Evolutionary conservation across 2,888 invertebrate species (phyloP).

Genomic region (Tiliacea aurago): DNA sequence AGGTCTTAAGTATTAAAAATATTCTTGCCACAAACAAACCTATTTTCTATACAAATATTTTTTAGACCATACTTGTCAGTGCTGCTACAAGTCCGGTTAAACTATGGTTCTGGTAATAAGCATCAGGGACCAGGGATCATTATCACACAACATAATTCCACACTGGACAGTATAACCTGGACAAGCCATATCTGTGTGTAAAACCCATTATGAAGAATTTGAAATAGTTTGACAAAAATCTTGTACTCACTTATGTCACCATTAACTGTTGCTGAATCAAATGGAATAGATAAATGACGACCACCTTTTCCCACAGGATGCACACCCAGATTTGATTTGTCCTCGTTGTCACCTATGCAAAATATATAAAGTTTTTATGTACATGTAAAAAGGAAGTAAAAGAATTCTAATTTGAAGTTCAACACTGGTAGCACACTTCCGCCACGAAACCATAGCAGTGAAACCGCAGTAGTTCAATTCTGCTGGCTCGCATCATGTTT

Average conservation of each 20-base stretch:
- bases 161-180: slow-evolving; percentile 26
- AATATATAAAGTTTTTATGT: slow-evolving; percentile 66
- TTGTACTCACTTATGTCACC: slow-evolving; percentile 86
- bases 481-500: too few species aligned
- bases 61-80: neutral
- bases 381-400: slow-evolving; percentile 26
- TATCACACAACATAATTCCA: slow-evolving; percentile 1
- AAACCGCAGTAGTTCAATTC: too few species aligned
- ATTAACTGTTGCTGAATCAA: slow-evolving; percentile 84
- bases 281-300: slow-evolving; percentile 87
- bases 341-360: slow-evolving; percentile 82
- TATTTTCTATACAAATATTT: neutral
- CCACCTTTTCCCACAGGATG: slow-evolving; percentile 82
- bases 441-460: too few species aligned
- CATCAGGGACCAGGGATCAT: neutral
- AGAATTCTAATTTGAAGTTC: neutral
- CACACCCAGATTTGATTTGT: slow-evolving; percentile 79
- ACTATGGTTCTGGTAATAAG: neutral
- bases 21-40: neutral
- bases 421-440: too few species aligned
- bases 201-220: slow-evolving; percentile 17
- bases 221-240: slow-evolving; percentile 37
- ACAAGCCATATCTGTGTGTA: slow-evolving; percentile 56
- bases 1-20: neutral
- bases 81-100: neutral